phyloP scores from a whole-genome alignment of 2,113 vertebrate genomes.

The Percopsis transmontana region DNA sequence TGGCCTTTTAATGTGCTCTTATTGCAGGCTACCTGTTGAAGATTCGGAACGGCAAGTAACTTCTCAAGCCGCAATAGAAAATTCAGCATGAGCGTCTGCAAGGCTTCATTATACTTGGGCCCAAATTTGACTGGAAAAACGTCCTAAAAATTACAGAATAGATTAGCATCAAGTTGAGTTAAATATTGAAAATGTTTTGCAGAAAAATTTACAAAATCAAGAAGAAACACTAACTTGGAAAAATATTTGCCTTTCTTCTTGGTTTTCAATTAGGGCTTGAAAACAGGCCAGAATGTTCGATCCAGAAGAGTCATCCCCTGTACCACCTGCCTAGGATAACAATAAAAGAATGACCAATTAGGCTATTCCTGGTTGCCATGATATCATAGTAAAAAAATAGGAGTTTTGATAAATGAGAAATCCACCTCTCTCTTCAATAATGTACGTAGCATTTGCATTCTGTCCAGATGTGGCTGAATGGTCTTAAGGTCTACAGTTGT shows the following conservation, averaged over 20 bases:
- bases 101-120: slow-evolving; percentile 24
- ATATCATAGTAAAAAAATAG: neutral
- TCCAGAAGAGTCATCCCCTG: neutral
- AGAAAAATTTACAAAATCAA: neutral
- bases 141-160: slow-evolving; percentile 2
- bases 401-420: too few relatives aligned
- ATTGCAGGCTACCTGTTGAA: slow-evolving; percentile 37
- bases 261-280: slow-evolving; percentile 33
- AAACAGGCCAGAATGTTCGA: slow-evolving; percentile 22
- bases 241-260: slow-evolving; percentile 32
- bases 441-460: slow-evolving; percentile 17
- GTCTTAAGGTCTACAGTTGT: neutral
- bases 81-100: slow-evolving; percentile 33
- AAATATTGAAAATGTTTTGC: neutral
- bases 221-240: slow-evolving; percentile 30
- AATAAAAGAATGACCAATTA: neutral
- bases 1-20: neutral
- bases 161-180: neutral
- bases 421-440: slow-evolving; percentile 30
- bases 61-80: slow-evolving; percentile 48
- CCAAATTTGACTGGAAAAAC: slow-evolving; percentile 46
- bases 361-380: neutral
- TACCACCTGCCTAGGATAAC: slow-evolving; percentile 17
- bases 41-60: slow-evolving; percentile 24
- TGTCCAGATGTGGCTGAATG: slow-evolving; percentile 42